phyloP scores from a whole-genome alignment of 2,113 vertebrate genomes.

The Miniopterus natalensis region DNA sequence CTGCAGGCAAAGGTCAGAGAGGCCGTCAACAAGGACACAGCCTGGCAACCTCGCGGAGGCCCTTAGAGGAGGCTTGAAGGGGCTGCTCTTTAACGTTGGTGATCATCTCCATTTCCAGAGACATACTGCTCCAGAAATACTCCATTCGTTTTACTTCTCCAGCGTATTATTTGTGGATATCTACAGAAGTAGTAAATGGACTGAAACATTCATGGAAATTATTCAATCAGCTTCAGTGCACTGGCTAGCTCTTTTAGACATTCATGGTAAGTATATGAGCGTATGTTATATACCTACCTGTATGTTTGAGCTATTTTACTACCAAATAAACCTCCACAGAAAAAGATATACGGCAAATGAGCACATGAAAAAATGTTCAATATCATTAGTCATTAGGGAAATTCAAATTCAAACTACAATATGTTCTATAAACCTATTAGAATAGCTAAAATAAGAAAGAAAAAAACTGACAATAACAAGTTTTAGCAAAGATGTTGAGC shows the following conservation, averaged over 20 bases:
- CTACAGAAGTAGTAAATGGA: not conserved
- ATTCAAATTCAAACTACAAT: not conserved
- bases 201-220: not conserved
- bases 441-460: not conserved
- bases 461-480: not conserved
- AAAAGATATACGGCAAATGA: not conserved
- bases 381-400: not conserved
- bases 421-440: not conserved
- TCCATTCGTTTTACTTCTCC: not conserved
- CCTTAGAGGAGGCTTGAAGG: not conserved
- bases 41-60: too few relatives aligned
- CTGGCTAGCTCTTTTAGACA: too few relatives aligned
- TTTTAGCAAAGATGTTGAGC: not conserved
- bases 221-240: not conserved
- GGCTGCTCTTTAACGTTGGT: not conserved
- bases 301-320: not conserved
- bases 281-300: not conserved
- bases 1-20: not conserved
- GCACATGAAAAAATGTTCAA: not conserved
- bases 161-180: not conserved
- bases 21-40: not conserved
- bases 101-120: not conserved
- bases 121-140: not conserved
- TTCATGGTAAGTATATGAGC: not conserved
- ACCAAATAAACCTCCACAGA: not conserved